These are phyloP conservation scores for Bilobella aurantiaca DNA, from an alignment of 1,140 invertebrate species.

Conservation along the genomic window DNA sequence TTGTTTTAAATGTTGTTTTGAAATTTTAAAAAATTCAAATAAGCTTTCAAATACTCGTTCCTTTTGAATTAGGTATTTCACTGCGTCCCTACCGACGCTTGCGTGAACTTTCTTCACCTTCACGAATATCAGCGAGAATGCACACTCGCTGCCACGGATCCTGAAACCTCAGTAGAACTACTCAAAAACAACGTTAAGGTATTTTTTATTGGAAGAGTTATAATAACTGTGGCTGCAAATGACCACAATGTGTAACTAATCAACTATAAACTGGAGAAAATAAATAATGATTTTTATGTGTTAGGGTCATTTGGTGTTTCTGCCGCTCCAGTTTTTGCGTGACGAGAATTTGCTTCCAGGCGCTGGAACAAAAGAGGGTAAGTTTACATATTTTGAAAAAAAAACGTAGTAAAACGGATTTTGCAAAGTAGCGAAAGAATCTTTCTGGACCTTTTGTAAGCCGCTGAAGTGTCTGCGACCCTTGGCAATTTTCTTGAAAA, in stretches of 20 bases:
- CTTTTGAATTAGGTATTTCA: slow-evolving; percentile 53
- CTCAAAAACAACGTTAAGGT: slow-evolving; percentile 57
- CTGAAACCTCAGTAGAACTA: slow-evolving; percentile 55
- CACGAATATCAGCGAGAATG: slow-evolving; percentile 57
- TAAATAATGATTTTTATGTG: slow-evolving; percentile 30
- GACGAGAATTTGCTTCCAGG: slow-evolving; percentile 69
- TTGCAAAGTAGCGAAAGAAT: no score
- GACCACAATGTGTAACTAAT: no score
- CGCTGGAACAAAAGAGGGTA: slow-evolving; percentile 61
- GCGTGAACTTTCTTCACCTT: slow-evolving; percentile 60
- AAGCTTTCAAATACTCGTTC: not conserved
- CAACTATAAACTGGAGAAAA: no score
- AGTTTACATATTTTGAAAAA: not conserved
- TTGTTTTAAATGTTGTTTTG: no score
- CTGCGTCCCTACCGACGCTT: slow-evolving; percentile 69
- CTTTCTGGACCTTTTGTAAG: no score
- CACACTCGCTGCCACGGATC: slow-evolving; percentile 55
- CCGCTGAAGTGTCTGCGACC: no score
- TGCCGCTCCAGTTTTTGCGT: slow-evolving; percentile 74
- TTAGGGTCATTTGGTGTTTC: slow-evolving; percentile 70
- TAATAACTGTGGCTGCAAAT: no score
- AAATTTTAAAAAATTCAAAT: no score
- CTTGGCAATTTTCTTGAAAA: no score
- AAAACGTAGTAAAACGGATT: no score
- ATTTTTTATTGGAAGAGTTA: no score